Conservation (phyloP, 1,140 invertebrate genomes). For the Neoseiulus cucumeris region DNA sequence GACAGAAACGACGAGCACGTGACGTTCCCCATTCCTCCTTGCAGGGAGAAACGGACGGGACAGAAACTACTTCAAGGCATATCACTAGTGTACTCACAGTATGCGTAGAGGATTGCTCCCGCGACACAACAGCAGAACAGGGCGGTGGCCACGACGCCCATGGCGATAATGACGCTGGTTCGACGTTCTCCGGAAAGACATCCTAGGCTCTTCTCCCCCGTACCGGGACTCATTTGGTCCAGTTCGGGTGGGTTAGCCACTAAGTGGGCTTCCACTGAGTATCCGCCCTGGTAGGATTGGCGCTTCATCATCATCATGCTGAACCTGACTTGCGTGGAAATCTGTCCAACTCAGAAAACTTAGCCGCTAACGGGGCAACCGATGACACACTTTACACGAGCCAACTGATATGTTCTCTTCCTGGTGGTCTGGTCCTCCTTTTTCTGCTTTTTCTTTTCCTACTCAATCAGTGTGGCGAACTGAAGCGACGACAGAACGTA, state of each 20-base stretch:
- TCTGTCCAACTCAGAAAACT: too few relatives aligned
- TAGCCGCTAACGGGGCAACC: too few relatives aligned
- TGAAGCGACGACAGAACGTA: slow-evolving; percentile 11
- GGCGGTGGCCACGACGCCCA: slow-evolving; percentile 9
- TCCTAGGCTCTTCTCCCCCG: not conserved
- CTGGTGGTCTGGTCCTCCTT: too few relatives aligned
- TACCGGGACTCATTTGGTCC: not conserved
- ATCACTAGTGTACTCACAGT: not conserved
- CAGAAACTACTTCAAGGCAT: too few relatives aligned
- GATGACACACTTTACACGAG: too few relatives aligned
- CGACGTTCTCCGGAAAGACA: not conserved
- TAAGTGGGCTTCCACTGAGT: slow-evolving; percentile 3
- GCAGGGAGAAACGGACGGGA: too few relatives aligned
- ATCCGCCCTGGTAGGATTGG: not conserved
- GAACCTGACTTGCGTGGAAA: not conserved
- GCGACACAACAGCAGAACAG: slow-evolving; percentile 8
- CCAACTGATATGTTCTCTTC: too few relatives aligned
- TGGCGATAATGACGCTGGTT: slow-evolving; percentile 1
- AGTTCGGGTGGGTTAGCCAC: slow-evolving; percentile 3
- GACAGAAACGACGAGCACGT: too few relatives aligned
- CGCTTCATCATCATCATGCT: slow-evolving; percentile 6
- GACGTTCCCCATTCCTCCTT: too few relatives aligned
- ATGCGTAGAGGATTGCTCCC: slow-evolving; percentile 9
- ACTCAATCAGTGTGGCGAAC: not conserved
- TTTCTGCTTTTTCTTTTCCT: too few relatives aligned